Evolutionary conservation across 2,888 invertebrate genomes (phyloP).

Genomic region (Cheilosia urbana): DNA sequence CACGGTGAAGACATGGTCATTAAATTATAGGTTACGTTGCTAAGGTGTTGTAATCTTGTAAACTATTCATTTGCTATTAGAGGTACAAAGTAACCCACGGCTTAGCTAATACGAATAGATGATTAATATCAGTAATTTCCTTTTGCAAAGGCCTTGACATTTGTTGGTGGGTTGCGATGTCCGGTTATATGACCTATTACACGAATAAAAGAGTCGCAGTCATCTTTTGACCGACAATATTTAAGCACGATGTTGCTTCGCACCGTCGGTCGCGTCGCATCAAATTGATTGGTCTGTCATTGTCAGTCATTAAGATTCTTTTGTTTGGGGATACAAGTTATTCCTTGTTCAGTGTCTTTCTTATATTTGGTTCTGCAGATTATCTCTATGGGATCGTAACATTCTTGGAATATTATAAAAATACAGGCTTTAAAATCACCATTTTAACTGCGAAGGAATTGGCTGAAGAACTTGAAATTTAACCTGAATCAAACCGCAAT

Average conservation of each 20-base stretch:
- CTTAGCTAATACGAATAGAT: slow-evolving; percentile 17
- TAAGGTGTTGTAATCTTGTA: slow-evolving; percentile 31
- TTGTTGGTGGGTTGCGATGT: slow-evolving; percentile 35
- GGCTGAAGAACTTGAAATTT: no score
- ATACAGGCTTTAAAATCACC: no score
- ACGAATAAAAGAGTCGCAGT: not conserved
- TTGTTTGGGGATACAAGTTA: no score
- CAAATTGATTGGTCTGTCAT: no score
- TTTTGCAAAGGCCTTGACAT: slow-evolving; percentile 53
- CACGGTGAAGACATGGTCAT: slow-evolving; percentile 28
- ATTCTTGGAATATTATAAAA: no score
- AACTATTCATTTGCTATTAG: slow-evolving; percentile 25
- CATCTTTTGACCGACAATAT: slow-evolving; percentile 25
- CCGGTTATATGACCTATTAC: slow-evolving; percentile 40
- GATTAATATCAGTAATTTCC: slow-evolving; percentile 39
- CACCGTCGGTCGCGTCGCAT: not conserved
- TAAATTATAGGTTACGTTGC: slow-evolving; percentile 23
- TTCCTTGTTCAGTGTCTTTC: no score
- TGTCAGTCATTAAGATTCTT: no score
- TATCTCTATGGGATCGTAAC: no score
- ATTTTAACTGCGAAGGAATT: no score
- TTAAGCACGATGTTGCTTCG: slow-evolving; percentile 1
- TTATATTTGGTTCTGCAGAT: no score
- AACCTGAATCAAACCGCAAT: no score
- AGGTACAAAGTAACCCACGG: slow-evolving; percentile 13